Conservation (phyloP, 2,113 vertebrate species). For the Pseudorectes ferrugineus region DNA sequence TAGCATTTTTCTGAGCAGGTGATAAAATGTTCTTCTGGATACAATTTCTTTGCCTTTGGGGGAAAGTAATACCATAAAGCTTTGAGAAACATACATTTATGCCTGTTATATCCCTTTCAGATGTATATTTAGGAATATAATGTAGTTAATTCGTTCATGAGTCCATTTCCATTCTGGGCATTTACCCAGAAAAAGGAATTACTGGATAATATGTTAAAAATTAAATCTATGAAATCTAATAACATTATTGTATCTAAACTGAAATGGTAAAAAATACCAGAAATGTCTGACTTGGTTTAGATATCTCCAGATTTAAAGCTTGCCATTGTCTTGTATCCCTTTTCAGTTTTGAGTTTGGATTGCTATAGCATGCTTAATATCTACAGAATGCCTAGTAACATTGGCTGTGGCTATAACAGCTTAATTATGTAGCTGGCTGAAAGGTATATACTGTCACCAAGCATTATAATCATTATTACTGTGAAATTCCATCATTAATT, state of each 20-base stretch:
- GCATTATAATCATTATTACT: neutral
- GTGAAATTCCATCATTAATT: neutral
- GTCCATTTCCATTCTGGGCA: neutral
- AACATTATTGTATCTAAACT: neutral
- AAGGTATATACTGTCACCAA: neutral
- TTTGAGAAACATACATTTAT: neutral
- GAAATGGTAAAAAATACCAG: neutral
- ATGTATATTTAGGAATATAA: neutral
- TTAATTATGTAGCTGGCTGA: neutral
- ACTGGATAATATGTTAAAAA: neutral
- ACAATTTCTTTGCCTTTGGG: neutral
- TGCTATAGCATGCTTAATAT: neutral
- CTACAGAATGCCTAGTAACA: neutral
- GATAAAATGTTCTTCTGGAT: neutral
- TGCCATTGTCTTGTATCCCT: neutral
- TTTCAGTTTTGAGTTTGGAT: neutral
- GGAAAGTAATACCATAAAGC: neutral
- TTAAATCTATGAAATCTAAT: neutral
- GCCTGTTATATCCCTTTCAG: neutral
- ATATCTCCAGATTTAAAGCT: neutral
- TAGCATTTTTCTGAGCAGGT: neutral
- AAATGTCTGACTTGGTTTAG: neutral
- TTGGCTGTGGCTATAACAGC: neutral
- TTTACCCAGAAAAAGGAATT: neutral
- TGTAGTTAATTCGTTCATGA: neutral